Evolutionary conservation across 2,797 vertebrate genomes (phyloP).

Genomic region (Acrossocheilus wenchowensis): DNA sequence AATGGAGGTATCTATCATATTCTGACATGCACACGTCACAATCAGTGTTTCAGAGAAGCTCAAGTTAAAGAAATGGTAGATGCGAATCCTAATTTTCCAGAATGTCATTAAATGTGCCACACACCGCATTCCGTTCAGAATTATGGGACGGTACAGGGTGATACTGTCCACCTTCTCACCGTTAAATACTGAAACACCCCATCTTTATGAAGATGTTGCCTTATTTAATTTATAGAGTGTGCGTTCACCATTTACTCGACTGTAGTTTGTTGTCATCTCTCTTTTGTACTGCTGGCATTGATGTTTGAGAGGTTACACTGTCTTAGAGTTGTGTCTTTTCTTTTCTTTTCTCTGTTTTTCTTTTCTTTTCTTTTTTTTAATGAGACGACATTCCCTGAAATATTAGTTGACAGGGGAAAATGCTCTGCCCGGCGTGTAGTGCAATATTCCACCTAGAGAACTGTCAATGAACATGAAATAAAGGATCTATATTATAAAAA

Average conservation of each 20-base stretch:
- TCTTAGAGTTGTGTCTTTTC: slow-evolving; percentile 12
- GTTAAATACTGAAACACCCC: not conserved
- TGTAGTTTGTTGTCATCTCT: slow-evolving; percentile 43
- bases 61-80: not conserved
- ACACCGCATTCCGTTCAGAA: not conserved
- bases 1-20: not conserved
- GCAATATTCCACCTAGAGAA: slow-evolving; percentile 59
- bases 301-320: slow-evolving; percentile 47
- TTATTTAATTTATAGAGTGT: slow-evolving; percentile 62
- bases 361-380: slow-evolving; percentile 26
- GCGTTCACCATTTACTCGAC: slow-evolving; percentile 47
- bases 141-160: not conserved
- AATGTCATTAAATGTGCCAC: slow-evolving; percentile 29
- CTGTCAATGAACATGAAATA: slow-evolving; percentile 65
- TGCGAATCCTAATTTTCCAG: not conserved
- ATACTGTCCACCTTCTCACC: not conserved
- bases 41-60: slow-evolving; percentile 13
- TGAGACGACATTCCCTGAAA: slow-evolving; percentile 53
- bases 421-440: slow-evolving; percentile 56
- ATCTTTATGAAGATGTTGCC: slow-evolving; percentile 44
- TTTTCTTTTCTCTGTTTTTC: slow-evolving; percentile 29
- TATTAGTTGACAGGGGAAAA: slow-evolving; percentile 37
- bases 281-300: slow-evolving; percentile 41
- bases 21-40: not conserved
- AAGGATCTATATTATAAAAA: slow-evolving; percentile 63